Conservation (phyloP, 2,113 vertebrate genomes). For the Baryphthengus martii region DNA sequence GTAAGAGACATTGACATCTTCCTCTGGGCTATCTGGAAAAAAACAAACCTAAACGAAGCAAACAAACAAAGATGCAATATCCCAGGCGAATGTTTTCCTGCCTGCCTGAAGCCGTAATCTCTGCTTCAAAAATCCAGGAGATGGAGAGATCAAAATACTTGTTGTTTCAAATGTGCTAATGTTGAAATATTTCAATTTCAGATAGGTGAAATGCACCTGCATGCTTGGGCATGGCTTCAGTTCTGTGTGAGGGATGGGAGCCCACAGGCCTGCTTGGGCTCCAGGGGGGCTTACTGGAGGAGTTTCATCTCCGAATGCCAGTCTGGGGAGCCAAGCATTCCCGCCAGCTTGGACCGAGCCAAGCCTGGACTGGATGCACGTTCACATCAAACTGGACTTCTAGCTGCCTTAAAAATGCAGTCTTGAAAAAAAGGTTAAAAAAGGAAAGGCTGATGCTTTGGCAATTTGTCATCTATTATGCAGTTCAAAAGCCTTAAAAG, state of each 20-base stretch:
- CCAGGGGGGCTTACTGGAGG: neutral
- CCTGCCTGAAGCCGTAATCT: neutral
- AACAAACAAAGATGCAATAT: neutral
- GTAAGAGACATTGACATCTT: neutral
- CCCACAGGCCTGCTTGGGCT: slow-evolving; percentile 39
- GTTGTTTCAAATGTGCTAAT: neutral
- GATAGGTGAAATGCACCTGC: neutral
- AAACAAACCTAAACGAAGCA: neutral
- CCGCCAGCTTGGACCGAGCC: neutral
- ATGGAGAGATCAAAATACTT: neutral
- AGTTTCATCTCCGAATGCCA: neutral
- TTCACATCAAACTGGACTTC: neutral
- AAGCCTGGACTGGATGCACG: neutral
- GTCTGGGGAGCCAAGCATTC: neutral
- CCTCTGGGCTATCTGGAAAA: neutral
- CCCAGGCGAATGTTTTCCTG: neutral
- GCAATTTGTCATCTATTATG: neutral
- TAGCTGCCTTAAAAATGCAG: slow-evolving; percentile 3
- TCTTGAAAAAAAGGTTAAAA: neutral
- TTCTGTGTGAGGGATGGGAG: neutral
- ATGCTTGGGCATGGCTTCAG: neutral
- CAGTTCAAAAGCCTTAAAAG: neutral
- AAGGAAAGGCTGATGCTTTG: slow-evolving; percentile 17
- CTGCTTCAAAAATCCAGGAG: neutral
- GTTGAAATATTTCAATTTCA: neutral